Percentiles rank a stretch among this genome's conserved stretches.
These are phyloP conservation scores for Coelinius sp. DNA, from an alignment of 2,888 invertebrate species.

Conservation along the genomic window DNA sequence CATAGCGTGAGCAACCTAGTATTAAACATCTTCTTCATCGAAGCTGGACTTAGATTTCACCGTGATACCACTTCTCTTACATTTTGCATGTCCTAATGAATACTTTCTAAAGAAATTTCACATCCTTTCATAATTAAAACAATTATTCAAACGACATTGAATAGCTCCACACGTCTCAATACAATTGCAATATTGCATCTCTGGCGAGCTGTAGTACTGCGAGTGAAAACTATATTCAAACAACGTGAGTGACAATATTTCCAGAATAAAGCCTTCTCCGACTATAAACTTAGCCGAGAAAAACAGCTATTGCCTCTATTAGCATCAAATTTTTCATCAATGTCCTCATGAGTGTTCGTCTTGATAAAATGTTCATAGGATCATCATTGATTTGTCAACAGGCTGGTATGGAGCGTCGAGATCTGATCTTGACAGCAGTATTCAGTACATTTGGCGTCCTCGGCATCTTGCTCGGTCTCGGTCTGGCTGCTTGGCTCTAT, in stretches of 20 bases:
- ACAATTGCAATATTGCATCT: not conserved
- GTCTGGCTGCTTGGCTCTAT: constrained; percentile 74
- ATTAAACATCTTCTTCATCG: too few relatives aligned
- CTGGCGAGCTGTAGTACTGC: not conserved
- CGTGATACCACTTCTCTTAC: too few relatives aligned
- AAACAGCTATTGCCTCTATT: not conserved
- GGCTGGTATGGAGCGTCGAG: constrained; percentile 80
- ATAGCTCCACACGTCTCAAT: not conserved
- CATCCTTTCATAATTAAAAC: too few relatives aligned
- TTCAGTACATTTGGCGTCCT: constrained; percentile 76
- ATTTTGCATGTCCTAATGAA: too few relatives aligned
- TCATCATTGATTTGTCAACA: constrained; percentile 65
- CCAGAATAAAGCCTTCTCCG: not conserved
- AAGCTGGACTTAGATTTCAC: too few relatives aligned
- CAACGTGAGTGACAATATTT: not conserved
- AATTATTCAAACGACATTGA: too few relatives aligned
- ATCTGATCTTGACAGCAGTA: constrained; percentile 77
- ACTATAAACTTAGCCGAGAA: not conserved
- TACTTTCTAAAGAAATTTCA: too few relatives aligned
- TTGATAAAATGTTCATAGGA: not conserved
- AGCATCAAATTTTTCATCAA: not conserved
- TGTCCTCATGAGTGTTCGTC: not conserved
- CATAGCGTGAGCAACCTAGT: too few relatives aligned
- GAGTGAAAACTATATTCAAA: not conserved
- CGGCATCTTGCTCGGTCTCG: constrained; percentile 72